Conservation (phyloP, 2,797 vertebrate genomes). For the Chelon labrosus region DNA sequence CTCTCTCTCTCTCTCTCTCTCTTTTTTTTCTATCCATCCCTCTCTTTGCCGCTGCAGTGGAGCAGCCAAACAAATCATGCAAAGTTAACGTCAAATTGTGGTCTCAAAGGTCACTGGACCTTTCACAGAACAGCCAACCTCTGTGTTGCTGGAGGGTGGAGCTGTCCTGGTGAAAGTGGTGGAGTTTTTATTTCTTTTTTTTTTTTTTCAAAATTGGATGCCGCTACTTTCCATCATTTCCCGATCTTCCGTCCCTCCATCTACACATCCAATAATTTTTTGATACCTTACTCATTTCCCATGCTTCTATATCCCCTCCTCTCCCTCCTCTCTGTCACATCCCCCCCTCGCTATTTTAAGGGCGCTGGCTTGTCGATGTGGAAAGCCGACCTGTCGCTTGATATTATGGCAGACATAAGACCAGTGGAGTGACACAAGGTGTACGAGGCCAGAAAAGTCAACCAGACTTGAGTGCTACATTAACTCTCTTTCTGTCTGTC, state of each 20-base stretch:
- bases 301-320: conserved; percentile 24
- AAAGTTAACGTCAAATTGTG: conserved; percentile 76
- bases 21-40: conserved; percentile 33
- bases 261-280: conserved; percentile 69
- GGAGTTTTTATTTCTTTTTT: conserved; percentile 13
- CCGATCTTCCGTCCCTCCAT: conserved; percentile 44
- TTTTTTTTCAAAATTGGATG: conserved; percentile 5
- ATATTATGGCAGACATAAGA: conserved; percentile 61
- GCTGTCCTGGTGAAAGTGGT: conserved; percentile 22
- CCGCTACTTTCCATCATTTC: conserved; percentile 31
- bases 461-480: conserved; percentile 50
- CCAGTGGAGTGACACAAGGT: conserved; percentile 64
- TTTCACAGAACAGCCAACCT: conserved; percentile 58
- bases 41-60: conserved; percentile 29
- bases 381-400: conserved; percentile 73
- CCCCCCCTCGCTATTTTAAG: conserved; percentile 59
- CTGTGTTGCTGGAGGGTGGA: conserved; percentile 46
- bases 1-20: conserved; percentile 32
- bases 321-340: conserved; percentile 23
- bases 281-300: conserved; percentile 46
- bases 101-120: conserved; percentile 75
- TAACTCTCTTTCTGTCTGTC: conserved; percentile 49
- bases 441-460: conserved; percentile 39
- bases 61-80: conserved; percentile 72
- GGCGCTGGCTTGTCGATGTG: conserved; percentile 61